These are phyloP conservation scores for Microhierax caerulescens DNA, from an alignment of 2,797 vertebrate species.

Conservation along the genomic window DNA sequence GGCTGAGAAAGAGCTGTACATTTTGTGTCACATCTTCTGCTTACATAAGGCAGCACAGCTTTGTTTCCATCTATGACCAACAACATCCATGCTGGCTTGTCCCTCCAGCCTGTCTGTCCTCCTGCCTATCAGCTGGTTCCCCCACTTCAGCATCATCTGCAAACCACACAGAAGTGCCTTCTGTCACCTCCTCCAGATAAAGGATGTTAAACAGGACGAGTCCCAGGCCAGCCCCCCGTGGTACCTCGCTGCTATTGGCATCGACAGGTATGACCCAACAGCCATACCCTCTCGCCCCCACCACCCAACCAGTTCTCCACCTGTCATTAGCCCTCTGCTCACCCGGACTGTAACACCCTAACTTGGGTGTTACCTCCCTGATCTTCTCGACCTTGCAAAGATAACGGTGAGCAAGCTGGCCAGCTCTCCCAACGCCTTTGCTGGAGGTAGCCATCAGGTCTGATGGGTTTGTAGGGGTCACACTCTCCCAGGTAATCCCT, in stretches of 20 bases:
- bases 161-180: background rate
- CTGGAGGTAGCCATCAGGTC: background rate
- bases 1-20: background rate
- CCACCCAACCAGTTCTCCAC: background rate
- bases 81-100: background rate
- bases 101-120: background rate
- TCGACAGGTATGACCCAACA: background rate
- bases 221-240: background rate
- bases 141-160: background rate
- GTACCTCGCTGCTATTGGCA: background rate
- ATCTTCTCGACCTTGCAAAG: background rate
- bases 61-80: background rate
- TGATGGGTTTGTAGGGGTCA: background rate
- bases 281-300: background rate
- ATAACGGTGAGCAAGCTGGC: fast-evolving
- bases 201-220: background rate
- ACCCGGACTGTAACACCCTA: background rate
- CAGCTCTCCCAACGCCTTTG: background rate
- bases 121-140: background rate
- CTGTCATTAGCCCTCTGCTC: background rate
- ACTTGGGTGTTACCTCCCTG: background rate
- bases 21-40: background rate
- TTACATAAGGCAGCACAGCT: background rate
- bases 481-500: fast-evolving
- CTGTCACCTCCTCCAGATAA: background rate